Evolutionary conservation across 2,113 vertebrate species (phyloP).

Genomic region (Bos indicus): DNA sequence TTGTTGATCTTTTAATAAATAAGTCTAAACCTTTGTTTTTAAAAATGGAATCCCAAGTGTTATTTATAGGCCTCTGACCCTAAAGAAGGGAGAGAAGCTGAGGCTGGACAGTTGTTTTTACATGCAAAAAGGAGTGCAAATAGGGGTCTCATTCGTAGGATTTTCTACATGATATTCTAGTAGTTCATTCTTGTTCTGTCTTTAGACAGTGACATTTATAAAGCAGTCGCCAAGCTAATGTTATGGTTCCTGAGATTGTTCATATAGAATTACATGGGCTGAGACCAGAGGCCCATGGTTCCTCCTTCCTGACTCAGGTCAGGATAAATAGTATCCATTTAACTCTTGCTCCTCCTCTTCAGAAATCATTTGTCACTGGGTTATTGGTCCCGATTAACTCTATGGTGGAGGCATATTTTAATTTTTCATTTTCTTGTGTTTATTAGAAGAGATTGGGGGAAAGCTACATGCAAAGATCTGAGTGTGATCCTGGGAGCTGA

Average conservation of each 20-base stretch:
- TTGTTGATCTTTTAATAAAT: not conserved
- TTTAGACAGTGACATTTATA: constrained; percentile 32
- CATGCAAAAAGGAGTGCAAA: not conserved
- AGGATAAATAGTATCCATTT: not conserved
- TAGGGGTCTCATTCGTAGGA: not conserved
- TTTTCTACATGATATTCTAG: not conserved
- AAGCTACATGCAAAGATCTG: not conserved
- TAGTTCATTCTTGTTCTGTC: not conserved
- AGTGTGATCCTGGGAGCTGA: not conserved
- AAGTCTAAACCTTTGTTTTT: not conserved
- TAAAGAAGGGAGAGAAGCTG: not conserved
- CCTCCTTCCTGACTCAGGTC: not conserved
- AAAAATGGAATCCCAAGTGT: not conserved
- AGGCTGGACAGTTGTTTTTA: not conserved
- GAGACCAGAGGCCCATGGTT: not conserved
- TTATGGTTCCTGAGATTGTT: not conserved
- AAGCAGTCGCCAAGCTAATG: not conserved
- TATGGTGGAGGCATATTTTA: not conserved
- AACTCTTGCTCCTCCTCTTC: not conserved
- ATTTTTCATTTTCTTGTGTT: not conserved
- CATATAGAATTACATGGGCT: not conserved
- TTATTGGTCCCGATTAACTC: not conserved
- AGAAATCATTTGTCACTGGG: not conserved
- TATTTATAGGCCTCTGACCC: not conserved
- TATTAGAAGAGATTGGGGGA: not conserved